Evolutionary conservation across 2,888 invertebrate genomes (phyloP).

Genomic region (Sycophila texana): DNA sequence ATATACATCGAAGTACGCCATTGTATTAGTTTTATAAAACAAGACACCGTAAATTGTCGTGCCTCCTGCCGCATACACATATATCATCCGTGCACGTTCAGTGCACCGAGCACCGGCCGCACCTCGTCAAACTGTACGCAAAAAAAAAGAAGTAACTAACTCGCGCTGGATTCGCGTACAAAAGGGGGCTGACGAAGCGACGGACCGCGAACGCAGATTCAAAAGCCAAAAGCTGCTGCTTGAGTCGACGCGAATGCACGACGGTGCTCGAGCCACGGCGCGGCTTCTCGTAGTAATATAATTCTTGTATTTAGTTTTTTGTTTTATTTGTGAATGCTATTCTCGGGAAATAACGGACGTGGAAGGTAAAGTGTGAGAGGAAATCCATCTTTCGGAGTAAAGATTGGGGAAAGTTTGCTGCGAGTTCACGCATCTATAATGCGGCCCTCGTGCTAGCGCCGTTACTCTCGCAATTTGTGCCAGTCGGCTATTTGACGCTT

Average conservation of each 20-base stretch:
- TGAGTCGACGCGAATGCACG: too few relatives aligned
- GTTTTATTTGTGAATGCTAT: constrained; percentile 39
- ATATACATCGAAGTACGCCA: constrained; percentile 64
- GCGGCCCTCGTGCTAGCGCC: constrained; percentile 39
- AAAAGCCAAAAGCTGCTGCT: too few relatives aligned
- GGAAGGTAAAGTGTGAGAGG: constrained; percentile 37
- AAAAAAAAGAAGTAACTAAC: not conserved
- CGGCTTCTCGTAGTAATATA: too few relatives aligned
- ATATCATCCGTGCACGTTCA: not conserved
- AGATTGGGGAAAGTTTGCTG: constrained; percentile 53
- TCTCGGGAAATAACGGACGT: constrained; percentile 56
- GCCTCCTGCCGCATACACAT: constrained; percentile 29
- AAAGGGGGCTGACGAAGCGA: too few relatives aligned
- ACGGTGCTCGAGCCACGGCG: too few relatives aligned
- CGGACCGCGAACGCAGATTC: too few relatives aligned
- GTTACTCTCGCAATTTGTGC: constrained; percentile 96
- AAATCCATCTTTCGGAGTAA: constrained; percentile 45
- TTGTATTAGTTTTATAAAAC: constrained; percentile 66
- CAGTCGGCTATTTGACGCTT: constrained; percentile 99
- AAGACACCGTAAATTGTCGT: constrained; percentile 56
- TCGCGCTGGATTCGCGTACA: not conserved
- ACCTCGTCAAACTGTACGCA: constrained; percentile 34
- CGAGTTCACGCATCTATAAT: constrained; percentile 46
- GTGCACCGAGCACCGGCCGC: constrained; percentile 52
- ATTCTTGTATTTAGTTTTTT: not conserved